phyloP scores from a whole-genome alignment of 2,113 vertebrate genomes.

The Rhea pennata region DNA sequence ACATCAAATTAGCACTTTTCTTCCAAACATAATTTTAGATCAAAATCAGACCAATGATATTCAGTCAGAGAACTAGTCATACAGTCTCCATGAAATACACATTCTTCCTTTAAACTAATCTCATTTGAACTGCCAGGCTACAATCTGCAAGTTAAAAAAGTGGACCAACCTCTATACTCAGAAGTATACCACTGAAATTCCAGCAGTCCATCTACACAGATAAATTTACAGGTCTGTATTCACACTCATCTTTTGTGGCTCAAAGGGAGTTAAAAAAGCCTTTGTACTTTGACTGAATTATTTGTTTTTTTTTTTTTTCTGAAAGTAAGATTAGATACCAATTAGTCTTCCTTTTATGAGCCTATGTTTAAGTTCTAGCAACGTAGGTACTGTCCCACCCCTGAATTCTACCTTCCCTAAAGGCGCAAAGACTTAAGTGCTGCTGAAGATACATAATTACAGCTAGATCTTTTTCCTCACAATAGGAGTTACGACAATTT shows the following conservation, averaged over 20 bases:
- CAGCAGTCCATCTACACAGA: neutral
- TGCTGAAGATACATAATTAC: neutral
- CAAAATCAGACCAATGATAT: neutral
- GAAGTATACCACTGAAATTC: neutral
- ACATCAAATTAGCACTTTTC: neutral
- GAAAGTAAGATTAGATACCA: neutral
- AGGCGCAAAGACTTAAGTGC: neutral
- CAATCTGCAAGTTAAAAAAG: neutral
- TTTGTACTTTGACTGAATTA: neutral
- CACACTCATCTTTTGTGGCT: neutral
- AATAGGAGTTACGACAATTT: neutral
- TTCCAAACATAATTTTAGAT: neutral
- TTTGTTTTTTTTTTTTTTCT: neutral
- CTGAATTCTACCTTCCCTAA: neutral
- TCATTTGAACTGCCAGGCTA: neutral
- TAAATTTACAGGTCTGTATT: neutral
- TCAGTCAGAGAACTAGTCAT: neutral
- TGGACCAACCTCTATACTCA: neutral
- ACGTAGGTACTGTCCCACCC: neutral
- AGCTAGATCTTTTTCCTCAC: neutral
- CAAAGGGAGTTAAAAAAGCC: neutral
- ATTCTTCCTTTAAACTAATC: neutral
- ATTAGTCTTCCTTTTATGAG: neutral
- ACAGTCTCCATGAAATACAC: neutral
- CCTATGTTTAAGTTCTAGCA: neutral